phyloP scores from a whole-genome alignment of 2,113 vertebrate species.

The Coptodon rendalli region DNA sequence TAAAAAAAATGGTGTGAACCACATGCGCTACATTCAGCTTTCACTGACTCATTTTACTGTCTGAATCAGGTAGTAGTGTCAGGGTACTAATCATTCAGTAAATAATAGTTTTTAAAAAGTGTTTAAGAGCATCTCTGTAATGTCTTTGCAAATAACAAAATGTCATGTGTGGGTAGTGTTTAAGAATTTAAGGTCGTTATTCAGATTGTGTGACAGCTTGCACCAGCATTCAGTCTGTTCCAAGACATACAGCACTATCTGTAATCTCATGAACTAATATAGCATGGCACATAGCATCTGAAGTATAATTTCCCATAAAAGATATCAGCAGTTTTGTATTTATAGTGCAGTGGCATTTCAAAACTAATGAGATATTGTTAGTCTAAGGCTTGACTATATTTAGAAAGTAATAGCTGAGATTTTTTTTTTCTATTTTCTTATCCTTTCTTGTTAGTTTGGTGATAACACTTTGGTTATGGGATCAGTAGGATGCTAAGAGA shows the following conservation, averaged over 20 bases:
- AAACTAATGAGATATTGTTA: not conserved
- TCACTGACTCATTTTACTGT: not conserved
- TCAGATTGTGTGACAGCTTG: not conserved
- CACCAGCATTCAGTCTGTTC: not conserved
- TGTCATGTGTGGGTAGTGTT: not conserved
- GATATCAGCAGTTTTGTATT: not conserved
- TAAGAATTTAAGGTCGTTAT: not conserved
- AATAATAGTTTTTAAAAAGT: not conserved
- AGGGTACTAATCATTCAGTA: not conserved
- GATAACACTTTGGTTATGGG: not conserved
- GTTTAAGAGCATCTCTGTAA: not conserved
- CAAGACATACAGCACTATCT: not conserved
- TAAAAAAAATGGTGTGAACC: not conserved
- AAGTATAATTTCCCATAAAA: not conserved
- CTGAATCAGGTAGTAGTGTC: not conserved
- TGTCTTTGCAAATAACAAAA: not conserved
- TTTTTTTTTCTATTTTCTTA: not conserved
- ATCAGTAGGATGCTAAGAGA: not conserved
- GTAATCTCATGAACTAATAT: slow-evolving; percentile 12
- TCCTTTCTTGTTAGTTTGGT: not conserved
- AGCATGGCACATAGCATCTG: not conserved
- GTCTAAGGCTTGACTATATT: not conserved
- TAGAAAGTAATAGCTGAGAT: not conserved
- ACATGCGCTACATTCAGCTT: not conserved
- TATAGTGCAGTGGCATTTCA: not conserved